Evolutionary conservation across 2,888 invertebrate genomes (phyloP), one percentile per base, ranked within the genome.

Genomic region (Pherbina coryleti): DNA sequence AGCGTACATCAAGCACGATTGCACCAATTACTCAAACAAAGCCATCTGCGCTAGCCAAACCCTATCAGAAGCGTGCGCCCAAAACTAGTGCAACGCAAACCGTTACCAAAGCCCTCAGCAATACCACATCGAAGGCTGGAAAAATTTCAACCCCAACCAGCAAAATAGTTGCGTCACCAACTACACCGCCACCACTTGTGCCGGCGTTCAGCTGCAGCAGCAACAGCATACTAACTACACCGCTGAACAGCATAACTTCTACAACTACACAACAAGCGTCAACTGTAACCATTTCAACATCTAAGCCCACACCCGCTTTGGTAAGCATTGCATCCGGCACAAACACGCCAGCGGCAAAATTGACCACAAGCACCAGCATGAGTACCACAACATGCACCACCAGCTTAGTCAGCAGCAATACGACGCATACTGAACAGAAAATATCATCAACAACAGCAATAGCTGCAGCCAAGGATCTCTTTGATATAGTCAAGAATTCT

Each of bases 401-500:
- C 79, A 28, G 25, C 76, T 14, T 60, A 72, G 9, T n/a, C 73
- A 76, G 67, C 69, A 76, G 70, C 60, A 22, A 28, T 19, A 51
- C 25, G 14, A 17, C 44, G 11, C 22, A 9, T 28, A 69, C 51
- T 14, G 9, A 22, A 60, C 25, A 60, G 55, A 22, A 57, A 19
- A 2, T 44, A 31, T 57, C 37, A 19, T 8, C 17, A 31, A 22
- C 22, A n/a, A 28, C 37, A 60, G 37, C 72, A 53, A 55, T 62
- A 22, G 19, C 17, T n/a, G 25, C 73, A 72, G 25, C 69, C 57
- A 83, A 84, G 70, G 88, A 89, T 86, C 85, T 87, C 55, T 89
- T 89, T 60, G 88, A 89, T 81, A 82, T 89, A 77, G 85, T 88
- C 22, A 88, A 88, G 82, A 88, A 89, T 77, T 88, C 89, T 84